Evolutionary conservation across 2,113 vertebrate genomes (phyloP).

Genomic region (Rallus limicola): DNA sequence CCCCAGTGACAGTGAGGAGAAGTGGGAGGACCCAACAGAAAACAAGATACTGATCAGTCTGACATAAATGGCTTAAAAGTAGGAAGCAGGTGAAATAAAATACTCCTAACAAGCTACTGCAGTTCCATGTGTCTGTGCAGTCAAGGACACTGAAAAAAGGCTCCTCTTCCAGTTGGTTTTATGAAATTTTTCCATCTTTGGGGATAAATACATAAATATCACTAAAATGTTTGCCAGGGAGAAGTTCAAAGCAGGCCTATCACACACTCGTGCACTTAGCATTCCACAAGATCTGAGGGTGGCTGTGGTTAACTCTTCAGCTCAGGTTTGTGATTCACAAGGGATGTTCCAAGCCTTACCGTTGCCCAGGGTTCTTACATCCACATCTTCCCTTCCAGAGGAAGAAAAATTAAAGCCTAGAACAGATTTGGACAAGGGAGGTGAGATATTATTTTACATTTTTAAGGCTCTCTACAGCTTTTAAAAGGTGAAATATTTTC

Average conservation of each 20-base stretch:
- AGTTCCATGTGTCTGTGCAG: neutral
- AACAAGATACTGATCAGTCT: neutral
- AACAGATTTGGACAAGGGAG: conserved; percentile 36
- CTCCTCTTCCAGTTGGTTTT: neutral
- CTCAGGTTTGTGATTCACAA: neutral
- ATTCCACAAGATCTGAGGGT: neutral
- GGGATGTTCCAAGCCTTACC: conserved; percentile 77
- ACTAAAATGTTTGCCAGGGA: neutral
- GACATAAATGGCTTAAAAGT: neutral
- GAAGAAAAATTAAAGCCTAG: conserved; percentile 97
- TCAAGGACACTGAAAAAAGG: neutral
- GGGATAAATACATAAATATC: neutral
- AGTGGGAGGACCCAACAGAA: neutral
- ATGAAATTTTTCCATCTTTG: neutral
- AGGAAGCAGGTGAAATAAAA: neutral
- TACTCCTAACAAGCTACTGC: neutral
- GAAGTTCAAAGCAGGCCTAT: neutral
- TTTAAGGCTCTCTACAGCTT: neutral
- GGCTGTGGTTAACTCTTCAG: neutral
- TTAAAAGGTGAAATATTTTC: neutral
- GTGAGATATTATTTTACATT: neutral
- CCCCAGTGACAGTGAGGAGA: neutral
- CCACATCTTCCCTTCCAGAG: conserved; percentile 96
- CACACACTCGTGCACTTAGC: neutral
- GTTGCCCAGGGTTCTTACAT: conserved; percentile 94